These are phyloP conservation scores for Microctonus brassicae DNA, from an alignment of 2,888 invertebrate species.

Conservation along the genomic window DNA sequence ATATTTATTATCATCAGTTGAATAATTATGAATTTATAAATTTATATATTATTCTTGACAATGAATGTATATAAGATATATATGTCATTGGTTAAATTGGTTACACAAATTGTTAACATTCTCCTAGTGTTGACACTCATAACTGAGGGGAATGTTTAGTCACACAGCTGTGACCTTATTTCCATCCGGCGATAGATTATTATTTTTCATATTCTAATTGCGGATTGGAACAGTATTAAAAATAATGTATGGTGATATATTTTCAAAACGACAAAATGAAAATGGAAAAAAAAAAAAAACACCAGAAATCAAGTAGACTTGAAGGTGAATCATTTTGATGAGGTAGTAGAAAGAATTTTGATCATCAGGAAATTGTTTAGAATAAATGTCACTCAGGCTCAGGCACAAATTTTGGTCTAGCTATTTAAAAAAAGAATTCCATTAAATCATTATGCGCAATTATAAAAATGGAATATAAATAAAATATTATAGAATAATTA, in stretches of 20 bases:
- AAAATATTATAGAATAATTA: not conserved
- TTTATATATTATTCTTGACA: not conserved
- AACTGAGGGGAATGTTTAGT: constrained; percentile 47
- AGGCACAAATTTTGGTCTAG: not conserved
- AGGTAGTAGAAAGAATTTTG: not conserved
- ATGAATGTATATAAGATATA: not conserved
- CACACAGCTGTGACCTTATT: constrained; percentile 51
- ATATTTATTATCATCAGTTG: not conserved
- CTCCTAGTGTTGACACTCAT: constrained; percentile 16
- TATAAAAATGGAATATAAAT: not conserved
- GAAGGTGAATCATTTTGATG: not conserved
- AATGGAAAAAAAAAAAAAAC: too few species aligned
- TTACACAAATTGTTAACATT: not conserved
- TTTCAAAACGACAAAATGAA: too few species aligned
- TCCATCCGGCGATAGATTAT: constrained; percentile 25
- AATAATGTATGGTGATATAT: not conserved
- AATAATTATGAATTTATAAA: not conserved
- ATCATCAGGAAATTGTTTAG: not conserved
- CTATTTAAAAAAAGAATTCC: not conserved
- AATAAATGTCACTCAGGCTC: not conserved
- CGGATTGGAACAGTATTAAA: not conserved
- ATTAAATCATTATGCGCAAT: not conserved
- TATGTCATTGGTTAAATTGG: not conserved
- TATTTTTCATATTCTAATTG: not conserved
- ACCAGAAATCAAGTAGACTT: not conserved